Conservation (phyloP, 1,140 invertebrate species). For the Drosophila setifemur region DNA sequence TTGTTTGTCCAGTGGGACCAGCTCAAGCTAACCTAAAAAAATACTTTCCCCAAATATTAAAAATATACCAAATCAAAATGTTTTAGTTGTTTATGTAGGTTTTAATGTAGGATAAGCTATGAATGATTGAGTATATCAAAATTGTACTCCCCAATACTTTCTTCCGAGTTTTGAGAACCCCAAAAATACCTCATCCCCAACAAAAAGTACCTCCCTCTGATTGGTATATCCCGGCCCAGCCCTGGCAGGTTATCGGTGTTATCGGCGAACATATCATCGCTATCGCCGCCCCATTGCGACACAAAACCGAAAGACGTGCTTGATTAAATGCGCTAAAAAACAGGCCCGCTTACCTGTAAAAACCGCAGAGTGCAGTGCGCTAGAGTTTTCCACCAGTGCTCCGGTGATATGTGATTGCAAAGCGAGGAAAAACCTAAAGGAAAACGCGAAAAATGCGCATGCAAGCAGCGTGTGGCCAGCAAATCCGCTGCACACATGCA, state of each 20-base stretch:
- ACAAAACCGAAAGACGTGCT: slow-evolving; percentile 25
- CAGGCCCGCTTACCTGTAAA: not conserved
- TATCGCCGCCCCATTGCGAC: slow-evolving; percentile 13
- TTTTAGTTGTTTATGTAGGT: too few relatives aligned
- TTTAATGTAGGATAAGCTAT: too few relatives aligned
- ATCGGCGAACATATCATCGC: not conserved
- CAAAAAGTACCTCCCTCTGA: too few relatives aligned
- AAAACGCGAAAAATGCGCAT: slow-evolving; percentile 44
- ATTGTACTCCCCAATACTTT: too few relatives aligned
- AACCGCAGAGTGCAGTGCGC: not conserved
- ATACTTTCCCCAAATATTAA: not conserved
- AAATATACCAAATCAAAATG: too few relatives aligned
- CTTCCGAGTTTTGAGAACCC: too few relatives aligned
- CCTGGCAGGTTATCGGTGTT: not conserved
- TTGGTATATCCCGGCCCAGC: not conserved
- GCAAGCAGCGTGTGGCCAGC: slow-evolving; percentile 65
- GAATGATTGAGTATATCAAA: too few relatives aligned
- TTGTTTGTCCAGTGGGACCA: slow-evolving; percentile 1
- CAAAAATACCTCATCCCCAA: too few relatives aligned
- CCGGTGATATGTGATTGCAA: not conserved
- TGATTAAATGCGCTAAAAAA: not conserved
- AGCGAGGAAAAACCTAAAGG: not conserved
- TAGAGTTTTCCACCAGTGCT: not conserved
- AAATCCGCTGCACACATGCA: slow-evolving; percentile 37
- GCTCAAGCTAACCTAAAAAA: not conserved